A percentile compares a stretch with the other conserved stretches of the same genome.
These are phyloP conservation scores for Danio rerio DNA, from an alignment of 2,113 vertebrate genomes.

Conservation along the genomic window DNA sequence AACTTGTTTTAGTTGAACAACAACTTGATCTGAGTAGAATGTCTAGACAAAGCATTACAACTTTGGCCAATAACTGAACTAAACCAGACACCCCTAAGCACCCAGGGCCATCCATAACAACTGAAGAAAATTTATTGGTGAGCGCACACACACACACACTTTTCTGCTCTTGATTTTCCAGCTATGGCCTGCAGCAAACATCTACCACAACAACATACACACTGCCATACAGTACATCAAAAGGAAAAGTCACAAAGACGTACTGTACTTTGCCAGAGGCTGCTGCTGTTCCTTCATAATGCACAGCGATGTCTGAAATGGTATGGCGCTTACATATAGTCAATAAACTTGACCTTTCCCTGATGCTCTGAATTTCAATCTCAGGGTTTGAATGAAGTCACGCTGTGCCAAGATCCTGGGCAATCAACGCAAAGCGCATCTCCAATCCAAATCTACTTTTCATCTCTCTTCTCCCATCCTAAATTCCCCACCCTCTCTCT, in stretches of 20 bases:
- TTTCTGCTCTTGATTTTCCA: slow-evolving; percentile 18
- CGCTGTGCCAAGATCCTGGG: neutral
- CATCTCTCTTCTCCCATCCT: slow-evolving; percentile 13
- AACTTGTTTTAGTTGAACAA: no score
- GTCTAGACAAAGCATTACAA: neutral
- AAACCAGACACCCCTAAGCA: slow-evolving; percentile 17
- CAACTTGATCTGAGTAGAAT: neutral
- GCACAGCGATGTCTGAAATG: slow-evolving; percentile 11
- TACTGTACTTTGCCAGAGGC: slow-evolving; percentile 10
- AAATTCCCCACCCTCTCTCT: slow-evolving; percentile 19
- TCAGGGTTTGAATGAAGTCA: neutral
- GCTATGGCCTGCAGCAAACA: slow-evolving; percentile 22
- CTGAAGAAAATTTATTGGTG: slow-evolving; percentile 7
- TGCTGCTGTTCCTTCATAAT: slow-evolving; percentile 28
- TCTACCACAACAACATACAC: slow-evolving; percentile 6
- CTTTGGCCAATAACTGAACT: slow-evolving; percentile 11
- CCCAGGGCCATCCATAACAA: neutral
- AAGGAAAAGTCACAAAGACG: neutral
- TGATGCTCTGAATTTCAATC: slow-evolving; percentile 17
- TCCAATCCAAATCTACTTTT: slow-evolving; percentile 1
- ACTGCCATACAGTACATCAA: slow-evolving; percentile 1
- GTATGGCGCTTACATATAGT: neutral
- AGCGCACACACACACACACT: neutral
- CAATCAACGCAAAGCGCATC: slow-evolving; percentile 23
- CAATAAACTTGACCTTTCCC: slow-evolving; percentile 24